Conservation (phyloP, 2,797 vertebrate genomes). For the Furcifer pardalis region DNA sequence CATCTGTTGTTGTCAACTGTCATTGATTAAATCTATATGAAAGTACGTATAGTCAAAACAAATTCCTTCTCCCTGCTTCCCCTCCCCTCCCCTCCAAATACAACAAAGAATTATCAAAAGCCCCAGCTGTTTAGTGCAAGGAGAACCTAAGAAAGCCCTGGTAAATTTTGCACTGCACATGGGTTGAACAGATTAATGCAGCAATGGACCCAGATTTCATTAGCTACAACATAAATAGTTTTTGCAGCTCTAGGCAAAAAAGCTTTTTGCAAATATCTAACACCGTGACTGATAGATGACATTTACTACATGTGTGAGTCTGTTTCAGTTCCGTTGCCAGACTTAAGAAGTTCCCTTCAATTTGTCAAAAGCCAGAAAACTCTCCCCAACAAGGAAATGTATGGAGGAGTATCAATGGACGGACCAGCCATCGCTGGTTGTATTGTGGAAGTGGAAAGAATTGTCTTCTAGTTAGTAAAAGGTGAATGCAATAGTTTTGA, state of each 20-base stretch:
- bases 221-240: slow-evolving; percentile 43
- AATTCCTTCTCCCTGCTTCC: slow-evolving; percentile 15
- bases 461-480: not conserved
- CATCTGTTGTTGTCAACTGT: not conserved
- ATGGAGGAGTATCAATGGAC: slow-evolving; percentile 2
- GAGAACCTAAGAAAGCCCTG: slow-evolving; percentile 24
- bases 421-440: accelerated
- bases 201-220: slow-evolving; percentile 35
- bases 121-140: slow-evolving; percentile 55
- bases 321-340: slow-evolving; percentile 39
- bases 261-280: slow-evolving; percentile 59
- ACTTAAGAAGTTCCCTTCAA: slow-evolving; percentile 50
- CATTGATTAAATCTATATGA: not conserved
- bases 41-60: slow-evolving; percentile 35
- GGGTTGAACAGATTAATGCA: slow-evolving; percentile 3
- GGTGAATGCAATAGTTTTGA: not conserved
- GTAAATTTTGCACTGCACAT: not conserved
- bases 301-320: slow-evolving; percentile 38
- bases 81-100: no score
- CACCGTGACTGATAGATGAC: slow-evolving; percentile 43
- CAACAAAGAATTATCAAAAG: slow-evolving; percentile 29
- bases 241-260: slow-evolving; percentile 51
- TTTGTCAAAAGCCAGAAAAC: slow-evolving; percentile 18
- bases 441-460: not conserved
- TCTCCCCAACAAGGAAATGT: not conserved